Percentiles rank a stretch among this genome's conserved stretches.
Evolutionary conservation across 2,888 invertebrate genomes (phyloP).

Genomic region (Pachycephus smyrnensis): DNA sequence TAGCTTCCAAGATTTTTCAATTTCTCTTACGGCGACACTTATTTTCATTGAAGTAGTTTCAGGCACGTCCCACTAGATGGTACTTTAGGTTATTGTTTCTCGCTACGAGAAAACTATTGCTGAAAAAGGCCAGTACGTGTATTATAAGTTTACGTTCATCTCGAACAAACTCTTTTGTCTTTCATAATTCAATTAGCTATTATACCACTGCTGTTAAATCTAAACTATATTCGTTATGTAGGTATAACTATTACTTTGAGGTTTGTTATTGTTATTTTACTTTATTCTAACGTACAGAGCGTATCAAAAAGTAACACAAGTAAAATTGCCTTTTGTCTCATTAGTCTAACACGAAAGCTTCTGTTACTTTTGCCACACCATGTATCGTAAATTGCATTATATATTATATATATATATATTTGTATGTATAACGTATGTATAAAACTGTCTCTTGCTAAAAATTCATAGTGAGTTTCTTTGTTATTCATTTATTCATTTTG

Average conservation of each 20-base stretch:
- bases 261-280: constrained; percentile 25
- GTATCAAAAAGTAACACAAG: constrained; percentile 29
- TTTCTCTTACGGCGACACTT: not conserved
- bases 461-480: constrained; percentile 11
- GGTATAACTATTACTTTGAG: not conserved
- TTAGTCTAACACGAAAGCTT: constrained; percentile 20
- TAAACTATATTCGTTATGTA: not conserved
- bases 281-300: constrained; percentile 31
- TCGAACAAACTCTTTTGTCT: not conserved
- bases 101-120: not conserved
- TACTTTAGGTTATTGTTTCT: not conserved
- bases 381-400: constrained; percentile 21
- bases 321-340: constrained; percentile 8
- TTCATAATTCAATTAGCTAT: not conserved
- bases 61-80: not conserved
- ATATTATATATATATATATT: constrained; percentile 22
- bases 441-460: constrained; percentile 36
- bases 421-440: constrained; percentile 23
- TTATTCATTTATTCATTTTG: constrained; percentile 3
- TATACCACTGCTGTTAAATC: not conserved
- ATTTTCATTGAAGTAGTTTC: not conserved
- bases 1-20: not conserved
- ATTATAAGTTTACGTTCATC: not conserved
- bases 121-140: not conserved
- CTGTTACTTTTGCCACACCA: constrained; percentile 37